phyloP scores from a whole-genome alignment of 1,140 invertebrate species.

The Drosophila simulans region DNA sequence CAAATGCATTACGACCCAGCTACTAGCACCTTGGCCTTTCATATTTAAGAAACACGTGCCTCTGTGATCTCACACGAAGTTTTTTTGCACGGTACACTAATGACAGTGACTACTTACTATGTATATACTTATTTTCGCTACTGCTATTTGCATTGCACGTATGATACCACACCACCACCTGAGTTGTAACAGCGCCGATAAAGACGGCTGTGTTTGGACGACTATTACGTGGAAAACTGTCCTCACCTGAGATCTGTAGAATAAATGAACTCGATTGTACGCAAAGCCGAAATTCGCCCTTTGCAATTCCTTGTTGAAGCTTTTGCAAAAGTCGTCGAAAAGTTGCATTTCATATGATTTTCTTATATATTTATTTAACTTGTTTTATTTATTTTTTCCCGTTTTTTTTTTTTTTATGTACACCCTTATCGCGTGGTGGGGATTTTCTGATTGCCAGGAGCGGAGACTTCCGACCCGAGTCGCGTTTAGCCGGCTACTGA shows the following conservation, averaged over 20 bases:
- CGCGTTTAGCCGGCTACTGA: constrained; percentile 50
- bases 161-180: constrained; percentile 13
- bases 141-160: constrained; percentile 11
- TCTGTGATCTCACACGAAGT: constrained; percentile 26
- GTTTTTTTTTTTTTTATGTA: not conserved
- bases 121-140: constrained; percentile 8
- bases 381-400: constrained; percentile 8
- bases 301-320: constrained; percentile 69
- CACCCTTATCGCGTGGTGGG: constrained; percentile 12
- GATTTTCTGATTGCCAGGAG: constrained; percentile 13
- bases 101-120: constrained; percentile 10
- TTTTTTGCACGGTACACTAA: constrained; percentile 8
- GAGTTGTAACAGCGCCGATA: constrained; percentile 26
- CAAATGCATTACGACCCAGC: not conserved
- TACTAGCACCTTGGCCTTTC: not conserved
- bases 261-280: constrained; percentile 71
- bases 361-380: constrained; percentile 4
- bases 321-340: constrained; percentile 65
- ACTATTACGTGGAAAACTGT: constrained; percentile 7
- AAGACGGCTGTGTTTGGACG: constrained; percentile 1
- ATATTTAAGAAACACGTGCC: constrained; percentile 21
- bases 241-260: constrained; percentile 79
- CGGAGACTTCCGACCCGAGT: constrained; percentile 41
- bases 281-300: constrained; percentile 71
- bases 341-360: constrained; percentile 65